Evolutionary conservation across 2,888 invertebrate species (phyloP).

Genomic region (Drosophila quasianomalipes): DNA sequence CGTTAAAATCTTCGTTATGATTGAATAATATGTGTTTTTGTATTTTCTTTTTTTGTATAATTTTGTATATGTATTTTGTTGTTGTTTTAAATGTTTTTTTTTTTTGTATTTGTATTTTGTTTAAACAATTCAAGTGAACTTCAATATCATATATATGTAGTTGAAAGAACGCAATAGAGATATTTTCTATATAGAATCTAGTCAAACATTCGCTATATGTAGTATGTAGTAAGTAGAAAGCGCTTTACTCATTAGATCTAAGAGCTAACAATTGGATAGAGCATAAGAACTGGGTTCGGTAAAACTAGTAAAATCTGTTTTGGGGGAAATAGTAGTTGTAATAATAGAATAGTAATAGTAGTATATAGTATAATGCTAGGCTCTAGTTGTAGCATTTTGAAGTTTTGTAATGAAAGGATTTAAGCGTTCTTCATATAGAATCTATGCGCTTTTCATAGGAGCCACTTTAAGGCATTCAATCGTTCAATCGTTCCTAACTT

Average conservation of each 20-base stretch:
- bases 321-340: slow-evolving; percentile 23
- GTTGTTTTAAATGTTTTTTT: slow-evolving; percentile 41
- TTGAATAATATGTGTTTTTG: slow-evolving; percentile 69
- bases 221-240: slow-evolving; percentile 53
- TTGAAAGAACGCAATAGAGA: slow-evolving; percentile 70
- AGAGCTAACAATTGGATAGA: slow-evolving; percentile 58
- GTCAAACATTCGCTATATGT: slow-evolving; percentile 69
- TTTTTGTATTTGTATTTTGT: slow-evolving; percentile 41
- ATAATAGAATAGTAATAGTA: slow-evolving; percentile 25
- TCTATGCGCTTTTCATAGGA: slow-evolving; percentile 56
- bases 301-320: slow-evolving; percentile 56
- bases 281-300: slow-evolving; percentile 60
- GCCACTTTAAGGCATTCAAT: slow-evolving; percentile 73
- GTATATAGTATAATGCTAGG: slow-evolving; percentile 19
- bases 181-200: slow-evolving; percentile 69
- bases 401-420: slow-evolving; percentile 27
- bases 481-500: slow-evolving; percentile 64
- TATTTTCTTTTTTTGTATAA: slow-evolving; percentile 40
- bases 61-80: slow-evolving; percentile 38
- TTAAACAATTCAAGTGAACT: slow-evolving; percentile 71
- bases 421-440: slow-evolving; percentile 40
- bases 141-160: slow-evolving; percentile 65
- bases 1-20: slow-evolving; percentile 70
- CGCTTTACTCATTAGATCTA: slow-evolving; percentile 39
- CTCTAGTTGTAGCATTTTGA: slow-evolving; percentile 25